Conservation (phyloP, 1,140 invertebrate species). For the Zelostemma sp. region DNA sequence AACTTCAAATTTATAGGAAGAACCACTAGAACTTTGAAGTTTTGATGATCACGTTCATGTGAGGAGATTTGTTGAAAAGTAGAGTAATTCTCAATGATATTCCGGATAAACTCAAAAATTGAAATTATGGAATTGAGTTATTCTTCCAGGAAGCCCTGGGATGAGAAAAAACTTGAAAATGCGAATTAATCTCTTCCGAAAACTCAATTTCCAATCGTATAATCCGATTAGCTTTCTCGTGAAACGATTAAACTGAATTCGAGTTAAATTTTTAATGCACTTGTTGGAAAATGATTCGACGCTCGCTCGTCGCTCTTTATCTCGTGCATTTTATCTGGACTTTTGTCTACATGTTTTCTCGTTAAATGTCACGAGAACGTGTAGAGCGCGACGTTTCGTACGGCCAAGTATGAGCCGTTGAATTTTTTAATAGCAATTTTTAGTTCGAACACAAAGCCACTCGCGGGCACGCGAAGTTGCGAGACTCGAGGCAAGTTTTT, state of each 20-base stretch:
- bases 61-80: no score
- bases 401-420: conserved; percentile 57
- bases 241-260: not conserved
- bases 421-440: conserved; percentile 60
- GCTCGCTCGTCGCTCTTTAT: not conserved
- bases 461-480: conserved; percentile 55
- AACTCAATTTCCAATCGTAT: no score
- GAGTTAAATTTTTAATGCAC: not conserved
- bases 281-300: not conserved
- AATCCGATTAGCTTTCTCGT: not conserved
- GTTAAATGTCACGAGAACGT: conserved; percentile 47
- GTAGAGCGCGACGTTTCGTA: conserved; percentile 58
- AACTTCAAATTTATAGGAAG: no score
- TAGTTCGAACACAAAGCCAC: conserved; percentile 59
- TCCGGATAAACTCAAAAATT: no score
- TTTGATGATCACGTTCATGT: no score
- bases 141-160: no score
- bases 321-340: not conserved
- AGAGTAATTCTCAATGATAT: no score
- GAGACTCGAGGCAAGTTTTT: conserved; percentile 63
- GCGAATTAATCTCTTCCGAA: not conserved
- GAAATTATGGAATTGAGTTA: no score
- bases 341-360: conserved; percentile 35
- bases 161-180: not conserved
- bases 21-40: no score